Evolutionary conservation across 2,797 vertebrate species (phyloP).

Genomic region (Molossus alvarezi): DNA sequence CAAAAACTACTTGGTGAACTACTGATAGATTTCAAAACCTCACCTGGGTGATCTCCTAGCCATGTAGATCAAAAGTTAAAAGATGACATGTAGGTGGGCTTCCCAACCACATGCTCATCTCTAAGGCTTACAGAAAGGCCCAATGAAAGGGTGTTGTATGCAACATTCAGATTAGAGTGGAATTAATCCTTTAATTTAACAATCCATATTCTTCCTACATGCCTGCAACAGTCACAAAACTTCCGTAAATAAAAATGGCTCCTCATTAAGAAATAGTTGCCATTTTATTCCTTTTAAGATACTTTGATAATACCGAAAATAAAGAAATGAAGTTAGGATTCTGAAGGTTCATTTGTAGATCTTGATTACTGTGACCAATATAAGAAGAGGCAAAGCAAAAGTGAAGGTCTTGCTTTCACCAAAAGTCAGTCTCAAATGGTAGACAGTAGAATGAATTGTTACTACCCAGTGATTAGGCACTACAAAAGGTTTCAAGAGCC

Average conservation of each 20-base stretch:
- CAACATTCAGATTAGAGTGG: neutral
- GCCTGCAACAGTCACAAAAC: neutral
- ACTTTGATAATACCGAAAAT: constrained; percentile 2
- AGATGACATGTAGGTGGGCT: neutral
- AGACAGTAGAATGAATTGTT: neutral
- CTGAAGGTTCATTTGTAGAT: neutral
- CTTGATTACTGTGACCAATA: constrained; percentile 40
- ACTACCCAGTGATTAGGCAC: neutral
- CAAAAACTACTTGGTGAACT: neutral
- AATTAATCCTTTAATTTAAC: constrained; percentile 9
- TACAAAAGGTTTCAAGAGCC: constrained; percentile 4
- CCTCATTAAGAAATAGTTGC: neutral
- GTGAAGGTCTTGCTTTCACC: constrained; percentile 11
- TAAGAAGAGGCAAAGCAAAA: neutral
- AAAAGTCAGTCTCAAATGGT: neutral
- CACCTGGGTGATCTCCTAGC: neutral
- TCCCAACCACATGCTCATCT: neutral
- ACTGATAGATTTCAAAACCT: neutral
- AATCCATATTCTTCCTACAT: neutral
- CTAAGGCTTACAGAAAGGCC: constrained; percentile 2
- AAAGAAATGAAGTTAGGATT: neutral
- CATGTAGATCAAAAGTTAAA: neutral
- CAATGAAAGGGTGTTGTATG: neutral
- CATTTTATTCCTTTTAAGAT: constrained; percentile 31
- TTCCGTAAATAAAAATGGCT: neutral